Percentiles rank a stretch among this genome's conserved stretches.
Conservation (phyloP, 1,140 invertebrate genomes). For the Pseudomyrmex gracilis region DNA sequence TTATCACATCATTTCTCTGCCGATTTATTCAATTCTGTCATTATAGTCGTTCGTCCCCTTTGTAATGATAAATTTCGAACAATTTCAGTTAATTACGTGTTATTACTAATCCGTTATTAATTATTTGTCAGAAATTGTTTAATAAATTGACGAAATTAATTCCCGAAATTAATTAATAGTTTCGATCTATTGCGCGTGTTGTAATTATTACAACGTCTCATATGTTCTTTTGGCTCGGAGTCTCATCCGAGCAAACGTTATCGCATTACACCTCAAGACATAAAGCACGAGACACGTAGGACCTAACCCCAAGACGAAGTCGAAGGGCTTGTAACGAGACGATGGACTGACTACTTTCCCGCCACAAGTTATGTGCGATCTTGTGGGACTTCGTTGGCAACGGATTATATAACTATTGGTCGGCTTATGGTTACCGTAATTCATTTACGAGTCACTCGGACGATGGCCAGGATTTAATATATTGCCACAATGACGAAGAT, state of each 20-base stretch:
- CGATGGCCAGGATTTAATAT: constrained; percentile 43
- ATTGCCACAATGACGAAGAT: constrained; percentile 37
- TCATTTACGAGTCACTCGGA: constrained; percentile 71
- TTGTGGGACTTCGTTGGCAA: constrained; percentile 71
- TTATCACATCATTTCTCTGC: constrained; percentile 4
- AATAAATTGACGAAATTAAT: constrained; percentile 21
- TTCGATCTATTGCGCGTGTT: no score
- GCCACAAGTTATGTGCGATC: constrained; percentile 36
- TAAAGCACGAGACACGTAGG: neutral
- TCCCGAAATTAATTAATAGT: neutral
- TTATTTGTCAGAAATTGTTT: constrained; percentile 23
- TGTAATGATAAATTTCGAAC: neutral
- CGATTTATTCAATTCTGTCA: neutral
- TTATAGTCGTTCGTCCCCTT: neutral
- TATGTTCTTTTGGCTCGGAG: neutral
- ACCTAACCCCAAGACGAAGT: constrained; percentile 35
- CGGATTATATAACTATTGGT: constrained; percentile 66
- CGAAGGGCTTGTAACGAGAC: constrained; percentile 43
- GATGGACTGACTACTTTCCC: constrained; percentile 15
- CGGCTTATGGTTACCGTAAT: constrained; percentile 66
- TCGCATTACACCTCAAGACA: neutral
- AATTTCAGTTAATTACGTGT: constrained; percentile 30
- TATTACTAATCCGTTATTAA: constrained; percentile 31
- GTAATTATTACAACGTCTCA: neutral
- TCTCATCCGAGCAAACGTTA: neutral